Percentiles rank a stretch among this genome's conserved stretches.
Conservation (phyloP, 2,113 vertebrate genomes). For the Anthoscopus minutus region DNA sequence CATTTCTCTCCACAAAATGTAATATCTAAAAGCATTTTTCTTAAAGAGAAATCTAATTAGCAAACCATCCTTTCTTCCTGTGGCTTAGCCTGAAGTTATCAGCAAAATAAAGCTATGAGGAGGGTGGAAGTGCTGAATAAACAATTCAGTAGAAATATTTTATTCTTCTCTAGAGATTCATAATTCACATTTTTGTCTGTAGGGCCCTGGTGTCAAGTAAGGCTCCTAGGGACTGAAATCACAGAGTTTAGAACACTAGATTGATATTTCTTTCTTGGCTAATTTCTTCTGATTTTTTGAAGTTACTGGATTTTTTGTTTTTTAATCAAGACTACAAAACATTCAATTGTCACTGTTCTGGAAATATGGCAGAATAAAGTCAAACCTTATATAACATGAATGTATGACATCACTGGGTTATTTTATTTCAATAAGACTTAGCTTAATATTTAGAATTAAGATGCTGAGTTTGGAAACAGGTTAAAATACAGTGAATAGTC, state of each 20-base stretch:
- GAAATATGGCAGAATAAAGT: not conserved
- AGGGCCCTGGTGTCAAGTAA: not conserved
- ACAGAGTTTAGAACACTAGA: not conserved
- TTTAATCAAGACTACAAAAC: not conserved
- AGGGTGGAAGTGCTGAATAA: not conserved
- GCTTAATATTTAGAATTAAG: not conserved
- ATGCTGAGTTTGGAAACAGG: not conserved
- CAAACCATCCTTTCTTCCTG: not conserved
- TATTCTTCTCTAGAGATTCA: constrained; percentile 2
- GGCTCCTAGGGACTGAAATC: not conserved
- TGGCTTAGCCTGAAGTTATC: not conserved
- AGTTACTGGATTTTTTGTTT: not conserved
- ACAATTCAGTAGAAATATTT: constrained; percentile 1
- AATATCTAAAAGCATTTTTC: not conserved
- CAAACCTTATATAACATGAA: not conserved
- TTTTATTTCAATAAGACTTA: not conserved
- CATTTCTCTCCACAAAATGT: not conserved
- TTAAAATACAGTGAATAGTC: not conserved
- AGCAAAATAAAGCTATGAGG: not conserved
- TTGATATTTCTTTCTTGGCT: not conserved
- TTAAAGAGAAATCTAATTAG: not conserved
- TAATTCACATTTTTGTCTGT: not conserved
- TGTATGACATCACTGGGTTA: not conserved
- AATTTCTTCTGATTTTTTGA: not conserved
- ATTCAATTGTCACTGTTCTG: not conserved